Evolutionary conservation across 1,140 invertebrate genomes (phyloP).

Genomic region (Thaumatotibia leucotreta): DNA sequence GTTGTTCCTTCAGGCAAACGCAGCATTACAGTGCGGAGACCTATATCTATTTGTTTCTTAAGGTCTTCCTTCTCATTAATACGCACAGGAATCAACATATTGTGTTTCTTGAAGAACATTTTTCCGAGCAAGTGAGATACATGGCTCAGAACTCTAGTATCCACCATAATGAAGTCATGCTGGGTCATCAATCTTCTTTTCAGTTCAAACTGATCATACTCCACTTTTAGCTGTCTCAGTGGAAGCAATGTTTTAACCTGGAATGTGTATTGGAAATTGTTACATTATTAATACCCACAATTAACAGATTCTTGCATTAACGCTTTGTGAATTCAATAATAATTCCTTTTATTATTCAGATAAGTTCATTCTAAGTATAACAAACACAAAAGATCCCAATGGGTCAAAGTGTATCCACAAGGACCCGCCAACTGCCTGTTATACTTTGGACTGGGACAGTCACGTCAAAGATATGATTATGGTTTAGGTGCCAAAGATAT

Average conservation of each 20-base stretch:
- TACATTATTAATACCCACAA: too few species aligned
- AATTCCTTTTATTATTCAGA: too few species aligned
- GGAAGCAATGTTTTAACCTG: conserved; percentile 75
- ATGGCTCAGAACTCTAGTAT: conserved; percentile 79
- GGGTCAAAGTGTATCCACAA: too few species aligned
- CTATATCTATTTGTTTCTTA: conserved; percentile 77
- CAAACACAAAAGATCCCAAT: too few species aligned
- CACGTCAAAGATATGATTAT: too few species aligned
- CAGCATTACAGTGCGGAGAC: conserved; percentile 78
- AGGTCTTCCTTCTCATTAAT: conserved; percentile 75
- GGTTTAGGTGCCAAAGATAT: too few species aligned
- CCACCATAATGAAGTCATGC: conserved; percentile 81
- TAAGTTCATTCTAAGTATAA: too few species aligned
- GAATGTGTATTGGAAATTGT: conserved; percentile 10
- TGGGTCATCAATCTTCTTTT: conserved; percentile 78
- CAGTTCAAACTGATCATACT: conserved; percentile 82
- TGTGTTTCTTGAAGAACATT: conserved; percentile 79
- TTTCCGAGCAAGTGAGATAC: conserved; percentile 79
- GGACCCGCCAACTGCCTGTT: too few species aligned
- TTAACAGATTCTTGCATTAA: too few species aligned
- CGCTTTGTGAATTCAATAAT: too few species aligned
- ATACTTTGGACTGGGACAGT: too few species aligned
- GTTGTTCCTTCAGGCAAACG: conserved; percentile 76
- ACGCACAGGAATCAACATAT: conserved; percentile 78
- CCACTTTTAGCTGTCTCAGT: conserved; percentile 79